Conservation (phyloP, 2,888 invertebrate genomes). For the Peribatodes rhomboidaria region DNA sequence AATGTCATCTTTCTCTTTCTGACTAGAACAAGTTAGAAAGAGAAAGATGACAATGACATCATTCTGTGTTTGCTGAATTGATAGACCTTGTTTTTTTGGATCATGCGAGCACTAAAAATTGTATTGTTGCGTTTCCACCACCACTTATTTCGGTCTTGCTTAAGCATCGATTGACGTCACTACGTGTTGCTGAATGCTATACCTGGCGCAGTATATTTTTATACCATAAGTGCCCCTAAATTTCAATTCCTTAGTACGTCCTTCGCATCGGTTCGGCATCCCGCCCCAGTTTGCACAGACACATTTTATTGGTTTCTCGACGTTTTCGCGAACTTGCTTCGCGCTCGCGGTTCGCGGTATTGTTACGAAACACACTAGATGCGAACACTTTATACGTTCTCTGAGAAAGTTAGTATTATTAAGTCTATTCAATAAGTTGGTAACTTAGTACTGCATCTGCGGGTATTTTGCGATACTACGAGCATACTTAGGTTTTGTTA, state of each 20-base stretch:
- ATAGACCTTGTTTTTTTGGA: too few relatives aligned
- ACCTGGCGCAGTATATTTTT: too few relatives aligned
- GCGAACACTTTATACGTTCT: conserved; percentile 9
- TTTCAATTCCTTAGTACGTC: conserved; percentile 1
- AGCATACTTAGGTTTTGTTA: too few relatives aligned
- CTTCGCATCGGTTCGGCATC: conserved; percentile 14
- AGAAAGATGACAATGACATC: too few relatives aligned
- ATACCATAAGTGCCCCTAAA: not conserved
- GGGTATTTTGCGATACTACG: not conserved
- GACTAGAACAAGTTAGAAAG: too few relatives aligned
- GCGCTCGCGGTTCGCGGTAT: conserved; percentile 29
- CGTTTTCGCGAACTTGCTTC: conserved; percentile 27
- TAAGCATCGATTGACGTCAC: too few relatives aligned
- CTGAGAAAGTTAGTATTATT: conserved; percentile 3
- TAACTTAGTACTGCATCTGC: not conserved
- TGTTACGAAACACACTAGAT: conserved; percentile 14
- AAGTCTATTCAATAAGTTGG: not conserved
- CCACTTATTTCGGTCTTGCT: too few relatives aligned
- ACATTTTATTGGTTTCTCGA: conserved; percentile 36
- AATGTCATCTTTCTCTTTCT: too few relatives aligned
- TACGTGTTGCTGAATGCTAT: too few relatives aligned
- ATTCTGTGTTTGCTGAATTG: too few relatives aligned
- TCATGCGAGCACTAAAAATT: too few relatives aligned
- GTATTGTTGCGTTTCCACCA: too few relatives aligned
- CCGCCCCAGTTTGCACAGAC: conserved; percentile 23